Percentiles rank a stretch among this genome's conserved stretches.
These are phyloP conservation scores for Parnassius smintheus DNA, from an alignment of 2,888 invertebrate species.

Conservation along the genomic window DNA sequence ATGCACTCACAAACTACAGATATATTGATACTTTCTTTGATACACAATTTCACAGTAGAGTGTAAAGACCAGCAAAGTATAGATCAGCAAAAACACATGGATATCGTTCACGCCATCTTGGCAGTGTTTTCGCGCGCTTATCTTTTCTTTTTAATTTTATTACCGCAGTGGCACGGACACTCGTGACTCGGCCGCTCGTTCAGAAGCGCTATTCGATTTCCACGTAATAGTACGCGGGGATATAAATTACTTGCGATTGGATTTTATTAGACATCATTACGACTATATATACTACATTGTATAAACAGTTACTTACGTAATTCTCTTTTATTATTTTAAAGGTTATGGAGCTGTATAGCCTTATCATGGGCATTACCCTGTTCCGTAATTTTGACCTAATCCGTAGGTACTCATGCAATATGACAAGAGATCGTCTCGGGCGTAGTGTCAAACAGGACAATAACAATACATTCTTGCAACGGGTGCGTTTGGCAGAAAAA, in stretches of 20 bases:
- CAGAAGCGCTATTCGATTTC: slow-evolving; percentile 33
- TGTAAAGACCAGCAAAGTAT: neutral
- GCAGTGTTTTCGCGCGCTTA: slow-evolving; percentile 30
- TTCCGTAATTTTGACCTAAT: too few species aligned
- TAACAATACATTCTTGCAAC: too few species aligned
- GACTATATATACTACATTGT: neutral
- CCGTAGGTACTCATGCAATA: too few species aligned
- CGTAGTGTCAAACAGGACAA: too few species aligned
- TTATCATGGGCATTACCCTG: too few species aligned
- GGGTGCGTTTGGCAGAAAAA: too few species aligned
- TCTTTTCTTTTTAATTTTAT: slow-evolving; percentile 28
- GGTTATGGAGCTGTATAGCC: too few species aligned
- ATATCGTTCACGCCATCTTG: slow-evolving; percentile 34
- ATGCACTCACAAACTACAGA: too few species aligned
- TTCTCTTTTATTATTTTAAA: neutral
- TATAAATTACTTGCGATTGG: slow-evolving; percentile 27
- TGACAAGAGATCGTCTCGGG: too few species aligned
- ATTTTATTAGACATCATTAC: slow-evolving; percentile 5
- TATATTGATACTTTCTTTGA: too few species aligned
- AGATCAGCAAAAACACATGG: slow-evolving; percentile 10
- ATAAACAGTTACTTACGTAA: neutral
- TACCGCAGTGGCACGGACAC: slow-evolving; percentile 26
- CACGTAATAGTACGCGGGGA: slow-evolving; percentile 25
- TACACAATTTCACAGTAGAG: too few species aligned
- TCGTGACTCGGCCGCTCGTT: slow-evolving; percentile 33